These are phyloP conservation scores for honey bee (Apis mellifera) DNA, from an alignment of 1,140 invertebrate species.

Conservation along the genomic window DNA sequence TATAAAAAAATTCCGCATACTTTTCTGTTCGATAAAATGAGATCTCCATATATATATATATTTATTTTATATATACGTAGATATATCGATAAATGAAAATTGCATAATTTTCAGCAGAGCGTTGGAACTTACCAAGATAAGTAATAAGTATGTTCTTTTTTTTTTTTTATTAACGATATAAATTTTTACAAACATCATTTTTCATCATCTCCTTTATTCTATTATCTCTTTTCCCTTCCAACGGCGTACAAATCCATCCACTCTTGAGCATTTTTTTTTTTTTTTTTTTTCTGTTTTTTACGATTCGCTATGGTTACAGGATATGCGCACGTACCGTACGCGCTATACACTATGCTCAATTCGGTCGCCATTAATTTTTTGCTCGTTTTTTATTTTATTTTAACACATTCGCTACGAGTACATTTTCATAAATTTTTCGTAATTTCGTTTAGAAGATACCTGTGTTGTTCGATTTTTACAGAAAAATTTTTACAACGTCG, in stretches of 20 bases:
- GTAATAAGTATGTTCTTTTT: slow-evolving; percentile 20
- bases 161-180: slow-evolving; percentile 9
- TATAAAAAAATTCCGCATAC: neutral
- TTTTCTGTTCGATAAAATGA: neutral
- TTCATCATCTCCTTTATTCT: neutral
- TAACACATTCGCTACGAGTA: slow-evolving; percentile 18
- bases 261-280: neutral
- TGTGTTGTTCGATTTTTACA: too few species aligned
- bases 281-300: neutral
- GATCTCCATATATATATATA: slow-evolving; percentile 7
- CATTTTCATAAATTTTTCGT: too few species aligned
- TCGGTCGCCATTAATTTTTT: neutral
- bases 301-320: neutral
- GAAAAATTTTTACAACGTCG: neutral
- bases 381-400: neutral
- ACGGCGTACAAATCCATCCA: neutral
- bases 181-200: neutral
- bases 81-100: neutral
- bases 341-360: neutral
- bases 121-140: slow-evolving; percentile 1
- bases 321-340: neutral
- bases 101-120: slow-evolving; percentile 5
- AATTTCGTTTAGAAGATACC: neutral
- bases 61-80: too few species aligned
- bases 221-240: neutral